These are phyloP conservation scores for Darevskia mixta DNA, from an alignment of 2,797 vertebrate genomes.

Conservation along the genomic window DNA sequence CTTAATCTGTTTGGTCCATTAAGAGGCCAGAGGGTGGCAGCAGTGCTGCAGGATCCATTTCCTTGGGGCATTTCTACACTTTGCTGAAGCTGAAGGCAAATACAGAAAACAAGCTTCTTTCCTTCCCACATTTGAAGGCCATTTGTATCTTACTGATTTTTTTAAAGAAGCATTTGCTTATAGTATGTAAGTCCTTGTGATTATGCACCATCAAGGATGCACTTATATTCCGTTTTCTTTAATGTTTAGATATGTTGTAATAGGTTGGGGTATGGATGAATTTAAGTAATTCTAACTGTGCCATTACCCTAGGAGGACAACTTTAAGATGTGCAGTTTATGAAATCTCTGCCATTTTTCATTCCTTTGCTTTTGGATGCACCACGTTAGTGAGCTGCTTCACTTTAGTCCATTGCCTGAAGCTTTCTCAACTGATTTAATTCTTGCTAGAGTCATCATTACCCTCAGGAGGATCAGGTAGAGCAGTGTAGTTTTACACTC, in stretches of 20 bases:
- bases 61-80: conserved; percentile 7
- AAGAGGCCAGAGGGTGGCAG: conserved; percentile 31
- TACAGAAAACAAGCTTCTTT: background rate
- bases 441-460: conserved; percentile 12
- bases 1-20: conserved; percentile 1
- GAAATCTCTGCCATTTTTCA: background rate
- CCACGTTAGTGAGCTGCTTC: background rate
- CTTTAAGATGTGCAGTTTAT: background rate
- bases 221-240: background rate
- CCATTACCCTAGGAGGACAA: background rate
- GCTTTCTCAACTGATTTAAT: conserved; percentile 1
- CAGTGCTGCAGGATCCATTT: conserved; percentile 4
- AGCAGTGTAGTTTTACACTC: background rate
- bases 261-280: background rate
- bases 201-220: background rate
- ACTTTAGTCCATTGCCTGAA: background rate
- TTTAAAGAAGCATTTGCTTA: background rate
- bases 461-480: background rate
- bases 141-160: background rate
- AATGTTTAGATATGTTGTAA: background rate
- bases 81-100: background rate
- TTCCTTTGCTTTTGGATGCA: background rate
- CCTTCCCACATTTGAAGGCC: background rate
- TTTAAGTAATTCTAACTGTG: background rate
- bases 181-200: background rate